Percentiles rank a stretch among this genome's conserved stretches.
Evolutionary conservation across 2,797 vertebrate species (phyloP).

Genomic region (Ispidina picta): DNA sequence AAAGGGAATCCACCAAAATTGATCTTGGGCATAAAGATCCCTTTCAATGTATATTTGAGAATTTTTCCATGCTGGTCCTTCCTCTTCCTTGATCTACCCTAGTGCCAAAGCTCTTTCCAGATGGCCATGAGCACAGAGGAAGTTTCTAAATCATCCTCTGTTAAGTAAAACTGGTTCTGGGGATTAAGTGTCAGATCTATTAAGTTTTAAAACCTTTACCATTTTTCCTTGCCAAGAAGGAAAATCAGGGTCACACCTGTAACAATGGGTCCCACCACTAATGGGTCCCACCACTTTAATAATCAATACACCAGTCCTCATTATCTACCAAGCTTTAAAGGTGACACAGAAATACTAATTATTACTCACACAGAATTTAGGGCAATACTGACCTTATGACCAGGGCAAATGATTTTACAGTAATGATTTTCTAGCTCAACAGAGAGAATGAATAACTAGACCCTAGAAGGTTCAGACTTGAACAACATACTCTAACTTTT

Average conservation of each 20-base stretch:
- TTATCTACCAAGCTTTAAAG: background rate
- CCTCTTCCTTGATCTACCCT: background rate
- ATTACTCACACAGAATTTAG: background rate
- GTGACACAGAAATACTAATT: background rate
- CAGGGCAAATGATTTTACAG: background rate
- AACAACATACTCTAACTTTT: background rate
- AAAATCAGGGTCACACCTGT: background rate
- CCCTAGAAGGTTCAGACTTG: background rate
- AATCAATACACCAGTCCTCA: background rate
- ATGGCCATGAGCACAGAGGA: background rate
- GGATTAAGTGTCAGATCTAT: background rate
- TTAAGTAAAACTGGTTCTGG: background rate
- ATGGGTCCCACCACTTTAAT: background rate
- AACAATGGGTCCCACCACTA: background rate
- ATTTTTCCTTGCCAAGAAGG: background rate
- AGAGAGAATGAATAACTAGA: constrained; percentile 1
- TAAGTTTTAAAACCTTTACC: background rate
- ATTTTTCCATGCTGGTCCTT: background rate
- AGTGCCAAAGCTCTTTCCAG: background rate
- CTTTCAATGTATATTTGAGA: background rate
- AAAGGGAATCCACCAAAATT: background rate
- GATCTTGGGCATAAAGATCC: background rate
- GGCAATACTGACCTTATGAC: background rate
- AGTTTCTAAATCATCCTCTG: background rate
- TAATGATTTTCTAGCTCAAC: background rate